Evolutionary conservation across 2,797 vertebrate species (phyloP).

Genomic region (Lophotriccus pileatus): DNA sequence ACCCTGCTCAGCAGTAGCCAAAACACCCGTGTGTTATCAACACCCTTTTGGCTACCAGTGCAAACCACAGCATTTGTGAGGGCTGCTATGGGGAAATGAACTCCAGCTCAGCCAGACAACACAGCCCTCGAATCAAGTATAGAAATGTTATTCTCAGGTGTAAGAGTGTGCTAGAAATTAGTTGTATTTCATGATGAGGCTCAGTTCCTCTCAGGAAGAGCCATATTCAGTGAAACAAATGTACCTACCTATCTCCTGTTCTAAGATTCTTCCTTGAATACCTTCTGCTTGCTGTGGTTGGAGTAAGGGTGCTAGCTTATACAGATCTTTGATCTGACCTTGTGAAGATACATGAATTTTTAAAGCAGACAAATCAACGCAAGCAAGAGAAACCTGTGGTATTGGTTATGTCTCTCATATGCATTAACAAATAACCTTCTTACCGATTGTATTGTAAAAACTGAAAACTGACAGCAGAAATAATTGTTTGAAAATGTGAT

Average conservation of each 20-base stretch:
- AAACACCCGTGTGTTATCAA: too few species aligned
- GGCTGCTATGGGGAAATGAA: too few species aligned
- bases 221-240: neutral
- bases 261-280: neutral
- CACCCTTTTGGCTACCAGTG: too few species aligned
- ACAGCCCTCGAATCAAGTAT: neutral
- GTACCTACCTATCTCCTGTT: neutral
- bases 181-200: neutral
- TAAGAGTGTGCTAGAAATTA: neutral
- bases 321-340: neutral
- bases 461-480: neutral
- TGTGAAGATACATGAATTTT: neutral
- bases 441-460: neutral
- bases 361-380: neutral
- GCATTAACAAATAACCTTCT: neutral
- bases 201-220: neutral
- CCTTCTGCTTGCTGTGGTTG: neutral
- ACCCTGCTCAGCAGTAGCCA: neutral
- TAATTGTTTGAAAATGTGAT: neutral
- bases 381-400: neutral
- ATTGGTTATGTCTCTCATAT: rapidly evolving
- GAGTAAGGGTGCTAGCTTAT: neutral
- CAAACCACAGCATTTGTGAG: too few species aligned
- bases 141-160: neutral
- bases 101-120: too few species aligned